These are phyloP conservation scores for Nasonia oneida DNA, from an alignment of 2,888 invertebrate species.

Conservation along the genomic window DNA sequence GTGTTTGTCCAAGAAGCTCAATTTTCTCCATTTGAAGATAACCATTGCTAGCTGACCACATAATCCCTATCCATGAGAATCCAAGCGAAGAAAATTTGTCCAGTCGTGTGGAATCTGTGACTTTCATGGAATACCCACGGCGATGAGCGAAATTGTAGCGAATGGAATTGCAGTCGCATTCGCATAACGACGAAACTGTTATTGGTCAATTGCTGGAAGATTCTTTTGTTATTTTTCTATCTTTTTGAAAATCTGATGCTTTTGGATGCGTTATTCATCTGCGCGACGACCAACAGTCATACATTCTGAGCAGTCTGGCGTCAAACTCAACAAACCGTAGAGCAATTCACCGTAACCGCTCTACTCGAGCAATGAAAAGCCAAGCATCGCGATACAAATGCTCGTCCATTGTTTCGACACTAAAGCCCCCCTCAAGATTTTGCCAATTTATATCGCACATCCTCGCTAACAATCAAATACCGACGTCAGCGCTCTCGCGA, in stretches of 20 bases:
- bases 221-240: constrained; percentile 25
- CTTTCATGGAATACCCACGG: constrained; percentile 18
- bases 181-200: neutral
- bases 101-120: constrained; percentile 25
- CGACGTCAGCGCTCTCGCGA: neutral
- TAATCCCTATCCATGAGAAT: neutral
- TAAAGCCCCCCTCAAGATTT: neutral
- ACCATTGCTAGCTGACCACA: neutral
- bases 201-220: constrained; percentile 6
- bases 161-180: constrained; percentile 4
- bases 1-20: neutral
- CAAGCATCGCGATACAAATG: neutral
- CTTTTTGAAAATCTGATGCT: neutral
- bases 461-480: neutral
- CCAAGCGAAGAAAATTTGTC: constrained; percentile 9
- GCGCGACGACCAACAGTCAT: neutral
- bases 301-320: neutral
- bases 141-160: neutral
- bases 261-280: neutral
- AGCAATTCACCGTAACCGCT: neutral
- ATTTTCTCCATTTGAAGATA: neutral
- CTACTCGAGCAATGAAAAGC: neutral
- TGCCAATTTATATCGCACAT: neutral
- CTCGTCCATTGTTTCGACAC: neutral
- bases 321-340: neutral